A percentile compares a stretch with the other conserved stretches of the same genome.
These are phyloP conservation scores for Lithophane leautieri DNA, from an alignment of 2,888 invertebrate species.

Conservation along the genomic window DNA sequence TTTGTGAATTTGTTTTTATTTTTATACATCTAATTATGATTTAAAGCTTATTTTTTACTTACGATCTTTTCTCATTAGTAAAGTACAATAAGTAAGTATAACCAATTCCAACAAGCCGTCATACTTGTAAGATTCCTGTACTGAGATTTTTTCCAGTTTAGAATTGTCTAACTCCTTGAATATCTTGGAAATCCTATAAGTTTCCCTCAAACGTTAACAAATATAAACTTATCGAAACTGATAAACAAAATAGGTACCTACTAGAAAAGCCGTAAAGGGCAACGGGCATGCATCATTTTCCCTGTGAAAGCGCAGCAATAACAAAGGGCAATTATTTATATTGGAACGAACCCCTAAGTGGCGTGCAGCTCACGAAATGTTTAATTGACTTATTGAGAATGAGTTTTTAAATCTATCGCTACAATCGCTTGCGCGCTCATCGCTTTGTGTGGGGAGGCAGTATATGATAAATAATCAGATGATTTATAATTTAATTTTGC, in stretches of 20 bases:
- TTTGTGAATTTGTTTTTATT: background rate
- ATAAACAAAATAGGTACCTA: conserved; percentile 3
- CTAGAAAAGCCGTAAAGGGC: conserved; percentile 20
- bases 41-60: background rate
- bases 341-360: conserved; percentile 85
- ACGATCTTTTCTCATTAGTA: background rate
- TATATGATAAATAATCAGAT: conserved; percentile 67
- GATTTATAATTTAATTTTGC: background rate
- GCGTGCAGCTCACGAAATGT: conserved; percentile 86
- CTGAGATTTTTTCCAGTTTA: background rate
- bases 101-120: background rate
- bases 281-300: conserved; percentile 67
- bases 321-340: conserved; percentile 88
- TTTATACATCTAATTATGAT: background rate
- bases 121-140: background rate
- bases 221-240: background rate
- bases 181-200: background rate
- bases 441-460: conserved; percentile 68
- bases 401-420: conserved; percentile 86
- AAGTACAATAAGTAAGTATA: background rate
- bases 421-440: conserved; percentile 82
- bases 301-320: conserved; percentile 78
- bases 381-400: conserved; percentile 91
- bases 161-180: background rate
- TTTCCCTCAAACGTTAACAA: background rate